Percentiles rank a stretch among this genome's conserved stretches.
Evolutionary conservation across 2,888 invertebrate species (phyloP).

Genomic region (Philereme vetulata): DNA sequence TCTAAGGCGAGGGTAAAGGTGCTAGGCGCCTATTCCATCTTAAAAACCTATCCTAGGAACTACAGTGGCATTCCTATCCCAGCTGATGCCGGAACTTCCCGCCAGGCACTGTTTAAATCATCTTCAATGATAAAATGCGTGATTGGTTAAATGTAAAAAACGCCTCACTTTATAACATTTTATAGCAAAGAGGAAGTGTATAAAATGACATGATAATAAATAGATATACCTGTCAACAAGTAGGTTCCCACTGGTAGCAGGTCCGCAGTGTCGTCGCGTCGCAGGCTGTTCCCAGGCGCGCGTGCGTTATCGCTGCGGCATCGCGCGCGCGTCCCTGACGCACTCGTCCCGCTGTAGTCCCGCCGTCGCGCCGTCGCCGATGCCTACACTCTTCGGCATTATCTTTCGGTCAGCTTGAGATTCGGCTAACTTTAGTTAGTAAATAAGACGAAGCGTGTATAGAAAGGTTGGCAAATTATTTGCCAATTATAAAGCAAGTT

Average conservation of each 20-base stretch:
- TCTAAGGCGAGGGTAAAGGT: no score
- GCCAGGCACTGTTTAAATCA: no score
- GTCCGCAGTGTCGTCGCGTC: constrained; percentile 15
- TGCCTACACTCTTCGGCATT: not conserved
- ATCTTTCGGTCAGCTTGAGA: not conserved
- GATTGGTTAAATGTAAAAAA: no score
- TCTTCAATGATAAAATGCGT: no score
- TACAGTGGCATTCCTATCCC: no score
- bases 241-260: constrained; percentile 20
- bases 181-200: constrained; percentile 7
- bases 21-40: no score
- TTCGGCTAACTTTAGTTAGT: not conserved
- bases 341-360: constrained; percentile 14
- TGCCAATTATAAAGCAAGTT: no score
- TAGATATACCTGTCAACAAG: constrained; percentile 3
- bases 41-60: no score
- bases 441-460: no score
- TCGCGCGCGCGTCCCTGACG: constrained; percentile 32
- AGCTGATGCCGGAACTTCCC: no score
- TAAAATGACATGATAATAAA: not conserved
- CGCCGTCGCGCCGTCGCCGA: constrained; percentile 5
- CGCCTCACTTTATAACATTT: not conserved
- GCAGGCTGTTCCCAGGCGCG: constrained; percentile 40
- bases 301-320: constrained; percentile 43
- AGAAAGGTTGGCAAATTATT: no score